Conservation (phyloP, 2,888 invertebrate species). For the Tipula confusa region DNA sequence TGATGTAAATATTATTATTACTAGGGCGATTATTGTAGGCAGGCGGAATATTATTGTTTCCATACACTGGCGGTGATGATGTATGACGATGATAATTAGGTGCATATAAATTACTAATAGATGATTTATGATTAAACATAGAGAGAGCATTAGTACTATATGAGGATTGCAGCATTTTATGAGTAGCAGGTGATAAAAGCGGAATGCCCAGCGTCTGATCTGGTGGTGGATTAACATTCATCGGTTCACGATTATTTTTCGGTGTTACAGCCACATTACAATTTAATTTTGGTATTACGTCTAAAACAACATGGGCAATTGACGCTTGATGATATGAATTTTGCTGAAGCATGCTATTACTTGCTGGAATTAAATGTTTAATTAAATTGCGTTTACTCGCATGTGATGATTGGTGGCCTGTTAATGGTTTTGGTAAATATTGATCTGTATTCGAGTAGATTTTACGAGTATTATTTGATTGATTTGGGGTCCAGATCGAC, state of each 20-base stretch:
- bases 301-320: conserved; percentile 31
- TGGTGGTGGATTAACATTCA: not conserved
- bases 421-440: not conserved
- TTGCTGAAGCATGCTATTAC: not conserved
- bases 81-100: conserved; percentile 28
- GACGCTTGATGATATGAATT: not conserved
- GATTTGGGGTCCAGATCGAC: not conserved
- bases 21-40: conserved; percentile 30
- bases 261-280: not conserved
- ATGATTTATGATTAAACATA: conserved; percentile 34
- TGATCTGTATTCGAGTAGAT: not conserved
- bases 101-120: conserved; percentile 33
- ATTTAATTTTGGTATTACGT: conserved; percentile 33
- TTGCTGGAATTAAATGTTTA: not conserved
- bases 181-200: conserved; percentile 29
- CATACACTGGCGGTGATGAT: conserved; percentile 30
- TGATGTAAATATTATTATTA: conserved; percentile 31
- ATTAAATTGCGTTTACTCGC: conserved; percentile 26
- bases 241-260: not conserved
- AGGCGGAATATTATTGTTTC: conserved; percentile 32
- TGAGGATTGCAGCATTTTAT: not conserved
- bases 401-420: not conserved
- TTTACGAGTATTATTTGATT: not conserved
- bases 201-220: conserved; percentile 46
- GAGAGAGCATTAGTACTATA: not conserved